phyloP scores from a whole-genome alignment of 2,113 vertebrate species.

The Bufo gargarizans region DNA sequence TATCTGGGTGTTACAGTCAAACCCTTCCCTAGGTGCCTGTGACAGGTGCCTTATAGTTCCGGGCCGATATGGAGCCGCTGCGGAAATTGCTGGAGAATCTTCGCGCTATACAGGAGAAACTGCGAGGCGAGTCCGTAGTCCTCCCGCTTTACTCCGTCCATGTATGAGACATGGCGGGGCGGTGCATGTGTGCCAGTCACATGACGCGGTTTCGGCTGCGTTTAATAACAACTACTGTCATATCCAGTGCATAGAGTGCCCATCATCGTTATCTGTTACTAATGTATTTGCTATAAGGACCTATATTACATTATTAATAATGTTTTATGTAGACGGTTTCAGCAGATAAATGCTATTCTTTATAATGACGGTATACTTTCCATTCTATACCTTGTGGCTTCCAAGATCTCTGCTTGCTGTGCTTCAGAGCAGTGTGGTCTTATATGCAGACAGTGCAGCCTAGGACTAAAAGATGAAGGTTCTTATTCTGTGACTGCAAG shows the following conservation, averaged over 20 bases:
- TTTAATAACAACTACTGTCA: not conserved
- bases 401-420: not conserved
- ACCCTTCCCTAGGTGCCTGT: accelerated
- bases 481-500: too few relatives aligned
- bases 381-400: too few relatives aligned
- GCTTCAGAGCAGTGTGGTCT: not conserved
- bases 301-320: too few relatives aligned
- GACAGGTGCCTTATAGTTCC: not conserved
- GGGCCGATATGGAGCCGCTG: slow-evolving; percentile 60
- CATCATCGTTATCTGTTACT: too few relatives aligned
- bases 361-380: too few relatives aligned
- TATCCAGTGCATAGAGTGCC: not conserved
- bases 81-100: slow-evolving; percentile 72
- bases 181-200: not conserved
- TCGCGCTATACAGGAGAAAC: slow-evolving; percentile 70
- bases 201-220: not conserved
- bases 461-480: too few relatives aligned
- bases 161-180: not conserved
- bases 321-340: too few relatives aligned
- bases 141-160: not conserved
- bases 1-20: not conserved
- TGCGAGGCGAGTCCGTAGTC: slow-evolving; percentile 74
- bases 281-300: too few relatives aligned
- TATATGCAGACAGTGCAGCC: too few relatives aligned
- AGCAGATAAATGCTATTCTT: too few relatives aligned